Evolutionary conservation across 2,797 vertebrate genomes (phyloP).

Genomic region (Mus spretus): DNA sequence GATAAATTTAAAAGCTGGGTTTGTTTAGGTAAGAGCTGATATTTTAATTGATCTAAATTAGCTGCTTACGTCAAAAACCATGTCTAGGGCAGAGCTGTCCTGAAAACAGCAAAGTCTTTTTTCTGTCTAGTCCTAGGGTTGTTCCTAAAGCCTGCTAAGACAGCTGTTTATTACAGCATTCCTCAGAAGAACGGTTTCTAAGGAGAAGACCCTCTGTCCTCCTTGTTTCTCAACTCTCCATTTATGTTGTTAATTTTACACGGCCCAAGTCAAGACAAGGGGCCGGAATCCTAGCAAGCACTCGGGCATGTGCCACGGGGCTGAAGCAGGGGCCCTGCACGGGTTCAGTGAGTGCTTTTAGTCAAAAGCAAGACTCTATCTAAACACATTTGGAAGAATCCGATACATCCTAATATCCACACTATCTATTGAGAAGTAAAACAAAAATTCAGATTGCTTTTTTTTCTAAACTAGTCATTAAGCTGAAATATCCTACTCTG

Average conservation of each 20-base stretch:
- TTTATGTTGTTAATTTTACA: neutral
- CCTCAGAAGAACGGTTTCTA: conserved; percentile 48
- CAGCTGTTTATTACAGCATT: conserved; percentile 19
- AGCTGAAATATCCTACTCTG: conserved; percentile 31
- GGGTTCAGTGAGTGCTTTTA: neutral
- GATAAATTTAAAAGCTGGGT: conserved; percentile 61
- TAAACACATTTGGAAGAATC: neutral
- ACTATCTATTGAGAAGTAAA: conserved; percentile 46
- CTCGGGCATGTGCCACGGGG: conserved; percentile 12
- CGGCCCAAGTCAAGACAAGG: conserved; percentile 38
- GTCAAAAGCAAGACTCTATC: conserved; percentile 48
- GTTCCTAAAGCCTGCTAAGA: conserved; percentile 65
- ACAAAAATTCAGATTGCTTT: conserved; percentile 49
- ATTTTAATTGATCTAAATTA: conserved; percentile 44
- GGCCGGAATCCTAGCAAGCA: neutral
- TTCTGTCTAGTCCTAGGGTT: neutral
- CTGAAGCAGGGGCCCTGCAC: neutral
- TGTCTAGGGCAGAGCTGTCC: neutral
- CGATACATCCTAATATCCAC: neutral
- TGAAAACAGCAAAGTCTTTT: conserved; percentile 26
- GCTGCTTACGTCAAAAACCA: neutral
- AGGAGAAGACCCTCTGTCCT: conserved; percentile 30
- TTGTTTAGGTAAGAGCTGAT: conserved; percentile 47
- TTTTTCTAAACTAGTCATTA: conserved; percentile 34
- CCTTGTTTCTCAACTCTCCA: neutral